phyloP scores from a whole-genome alignment of 1,140 invertebrate species.

The Samia ricini region DNA sequence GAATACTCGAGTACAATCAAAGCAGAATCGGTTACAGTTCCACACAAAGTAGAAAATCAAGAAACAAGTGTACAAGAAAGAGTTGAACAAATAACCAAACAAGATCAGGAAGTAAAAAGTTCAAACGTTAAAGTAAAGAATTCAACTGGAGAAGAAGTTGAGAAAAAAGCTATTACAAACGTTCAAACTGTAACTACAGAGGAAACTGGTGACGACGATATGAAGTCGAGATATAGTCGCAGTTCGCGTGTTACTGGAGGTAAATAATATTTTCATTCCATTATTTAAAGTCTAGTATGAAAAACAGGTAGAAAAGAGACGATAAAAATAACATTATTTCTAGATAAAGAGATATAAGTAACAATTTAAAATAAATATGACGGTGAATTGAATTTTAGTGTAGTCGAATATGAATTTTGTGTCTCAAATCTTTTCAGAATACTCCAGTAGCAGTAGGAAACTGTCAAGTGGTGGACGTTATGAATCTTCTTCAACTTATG shows the following conservation, averaged over 20 bases:
- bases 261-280: constrained; percentile 32
- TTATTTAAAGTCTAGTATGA: too few relatives aligned
- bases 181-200: constrained; percentile 63
- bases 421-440: constrained; percentile 78
- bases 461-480: constrained; percentile 74
- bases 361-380: constrained; percentile 15
- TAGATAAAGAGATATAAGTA: not conserved
- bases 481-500: constrained; percentile 61
- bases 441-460: constrained; percentile 77
- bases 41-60: not conserved
- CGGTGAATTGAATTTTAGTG: too few relatives aligned
- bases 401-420: too few relatives aligned
- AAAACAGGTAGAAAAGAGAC: too few relatives aligned
- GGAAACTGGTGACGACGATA: constrained; percentile 75
- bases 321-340: too few relatives aligned
- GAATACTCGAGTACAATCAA: constrained; percentile 3
- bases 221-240: constrained; percentile 80
- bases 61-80: constrained; percentile 12
- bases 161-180: constrained; percentile 29
- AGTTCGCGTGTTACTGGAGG: constrained; percentile 80
- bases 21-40: not conserved
- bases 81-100: constrained; percentile 28
- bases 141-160: constrained; percentile 25
- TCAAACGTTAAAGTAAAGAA: constrained; percentile 12
- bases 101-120: constrained; percentile 12